These are phyloP conservation scores for Agriopis leucophaearia DNA, from an alignment of 2,888 invertebrate species.

Conservation along the genomic window DNA sequence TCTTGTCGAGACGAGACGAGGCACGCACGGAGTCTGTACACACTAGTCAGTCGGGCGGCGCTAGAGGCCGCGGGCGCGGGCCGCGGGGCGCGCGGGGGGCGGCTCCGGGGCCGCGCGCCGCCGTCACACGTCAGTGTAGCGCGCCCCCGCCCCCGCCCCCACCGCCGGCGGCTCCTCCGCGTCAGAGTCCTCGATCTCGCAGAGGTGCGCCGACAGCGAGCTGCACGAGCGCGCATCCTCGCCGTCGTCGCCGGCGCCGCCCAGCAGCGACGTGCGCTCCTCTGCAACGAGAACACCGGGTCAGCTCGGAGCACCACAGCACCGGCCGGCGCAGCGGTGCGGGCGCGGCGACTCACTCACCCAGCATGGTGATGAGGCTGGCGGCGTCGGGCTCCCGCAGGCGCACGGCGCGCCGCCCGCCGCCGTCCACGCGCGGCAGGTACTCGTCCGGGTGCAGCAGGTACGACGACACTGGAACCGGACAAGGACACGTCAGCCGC, in stretches of 20 bases:
- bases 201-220: slow-evolving; percentile 94
- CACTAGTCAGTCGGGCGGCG: slow-evolving; percentile 26
- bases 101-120: slow-evolving; percentile 61
- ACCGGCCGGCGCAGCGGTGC: background rate
- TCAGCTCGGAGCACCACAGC: no score
- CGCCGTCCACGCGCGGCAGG: slow-evolving; percentile 80
- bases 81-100: slow-evolving; percentile 37
- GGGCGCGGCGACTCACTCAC: slow-evolving; percentile 59
- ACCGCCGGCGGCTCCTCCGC: slow-evolving; percentile 81
- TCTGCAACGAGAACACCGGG: slow-evolving; percentile 69
- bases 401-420: slow-evolving; percentile 74
- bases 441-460: slow-evolving; percentile 94
- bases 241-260: slow-evolving; percentile 87
- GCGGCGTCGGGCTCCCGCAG: slow-evolving; percentile 88
- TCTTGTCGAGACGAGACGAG: background rate
- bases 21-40: slow-evolving; percentile 8
- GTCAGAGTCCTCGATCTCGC: slow-evolving; percentile 97
- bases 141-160: slow-evolving; percentile 45
- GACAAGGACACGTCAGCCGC: slow-evolving; percentile 5
- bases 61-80: slow-evolving; percentile 38
- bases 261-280: slow-evolving; percentile 91
- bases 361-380: slow-evolving; percentile 90
- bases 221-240: slow-evolving; percentile 89
- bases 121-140: slow-evolving; percentile 76
- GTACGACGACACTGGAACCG: slow-evolving; percentile 88